Percentiles rank a stretch among this genome's conserved stretches.
Conservation (phyloP, 2,113 vertebrate genomes). For the Oxyura jamaicensis region DNA sequence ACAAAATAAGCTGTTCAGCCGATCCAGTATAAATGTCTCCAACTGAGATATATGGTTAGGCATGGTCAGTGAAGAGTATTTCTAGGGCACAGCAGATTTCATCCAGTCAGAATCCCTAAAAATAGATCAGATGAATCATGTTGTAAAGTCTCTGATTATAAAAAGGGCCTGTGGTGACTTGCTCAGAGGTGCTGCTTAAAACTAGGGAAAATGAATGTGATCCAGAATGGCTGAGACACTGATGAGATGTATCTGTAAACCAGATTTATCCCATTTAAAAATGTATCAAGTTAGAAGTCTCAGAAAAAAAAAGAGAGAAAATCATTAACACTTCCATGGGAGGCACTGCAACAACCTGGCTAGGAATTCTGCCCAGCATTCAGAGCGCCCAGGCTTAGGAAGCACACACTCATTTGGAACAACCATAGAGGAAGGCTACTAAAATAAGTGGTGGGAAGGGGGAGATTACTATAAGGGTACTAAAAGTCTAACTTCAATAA, state of each 20-base stretch:
- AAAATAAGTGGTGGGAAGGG: background rate
- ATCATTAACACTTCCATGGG: background rate
- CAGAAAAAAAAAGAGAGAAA: background rate
- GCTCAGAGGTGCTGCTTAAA: background rate
- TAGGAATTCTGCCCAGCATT: background rate
- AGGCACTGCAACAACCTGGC: background rate
- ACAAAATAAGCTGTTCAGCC: background rate
- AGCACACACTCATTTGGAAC: background rate
- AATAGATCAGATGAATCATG: conserved; percentile 12
- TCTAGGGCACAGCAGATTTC: conserved; percentile 26
- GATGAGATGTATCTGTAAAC: background rate
- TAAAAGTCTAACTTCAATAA: background rate
- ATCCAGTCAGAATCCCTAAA: conserved; percentile 26
- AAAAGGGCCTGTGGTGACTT: background rate
- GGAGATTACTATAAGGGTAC: background rate
- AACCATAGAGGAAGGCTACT: background rate
- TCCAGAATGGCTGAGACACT: background rate
- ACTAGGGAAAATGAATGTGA: background rate
- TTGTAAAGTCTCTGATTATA: background rate
- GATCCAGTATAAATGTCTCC: background rate
- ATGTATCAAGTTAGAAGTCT: background rate
- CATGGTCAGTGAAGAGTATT: background rate
- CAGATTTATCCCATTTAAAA: background rate
- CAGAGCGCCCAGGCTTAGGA: background rate
- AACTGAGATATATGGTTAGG: background rate